A percentile compares a stretch with the other conserved stretches of the same genome.
These are phyloP conservation scores for Papilio demoleus DNA, from an alignment of 2,888 invertebrate genomes.

Conservation along the genomic window DNA sequence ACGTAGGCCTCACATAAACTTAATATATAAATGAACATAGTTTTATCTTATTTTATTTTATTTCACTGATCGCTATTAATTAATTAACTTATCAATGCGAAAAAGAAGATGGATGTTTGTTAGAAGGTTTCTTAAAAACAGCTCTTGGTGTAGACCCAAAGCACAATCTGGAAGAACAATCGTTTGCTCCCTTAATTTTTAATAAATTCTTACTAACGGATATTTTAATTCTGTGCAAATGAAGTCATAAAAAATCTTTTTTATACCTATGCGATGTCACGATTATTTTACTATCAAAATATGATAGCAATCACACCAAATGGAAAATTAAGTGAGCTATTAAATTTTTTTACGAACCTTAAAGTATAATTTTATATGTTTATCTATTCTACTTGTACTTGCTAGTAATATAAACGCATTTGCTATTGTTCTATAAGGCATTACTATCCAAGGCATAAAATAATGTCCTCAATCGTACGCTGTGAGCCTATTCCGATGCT, in stretches of 20 bases:
- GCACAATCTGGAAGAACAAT: no score
- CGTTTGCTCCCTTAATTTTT: no score
- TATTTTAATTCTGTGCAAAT: no score
- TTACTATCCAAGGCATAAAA: constrained; percentile 62
- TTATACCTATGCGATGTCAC: background rate
- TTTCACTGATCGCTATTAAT: no score
- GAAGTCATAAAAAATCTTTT: no score
- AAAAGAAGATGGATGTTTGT: no score
- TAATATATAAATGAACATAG: no score
- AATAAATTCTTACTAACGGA: no score
- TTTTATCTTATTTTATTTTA: no score
- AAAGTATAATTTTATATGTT: constrained; percentile 37
- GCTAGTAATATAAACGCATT: constrained; percentile 51
- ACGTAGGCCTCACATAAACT: background rate
- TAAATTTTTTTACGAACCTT: background rate
- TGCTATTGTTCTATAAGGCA: constrained; percentile 61
- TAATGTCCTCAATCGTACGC: constrained; percentile 75
- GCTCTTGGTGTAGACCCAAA: no score
- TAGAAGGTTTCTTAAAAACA: no score
- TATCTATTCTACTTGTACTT: constrained; percentile 48
- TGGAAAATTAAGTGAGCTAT: constrained; percentile 1
- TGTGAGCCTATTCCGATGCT: constrained; percentile 72
- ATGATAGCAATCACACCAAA: background rate
- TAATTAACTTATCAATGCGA: no score
- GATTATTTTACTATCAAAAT: background rate